Evolutionary conservation across 2,113 vertebrate genomes (phyloP).

Genomic region (Hipposideros armiger): DNA sequence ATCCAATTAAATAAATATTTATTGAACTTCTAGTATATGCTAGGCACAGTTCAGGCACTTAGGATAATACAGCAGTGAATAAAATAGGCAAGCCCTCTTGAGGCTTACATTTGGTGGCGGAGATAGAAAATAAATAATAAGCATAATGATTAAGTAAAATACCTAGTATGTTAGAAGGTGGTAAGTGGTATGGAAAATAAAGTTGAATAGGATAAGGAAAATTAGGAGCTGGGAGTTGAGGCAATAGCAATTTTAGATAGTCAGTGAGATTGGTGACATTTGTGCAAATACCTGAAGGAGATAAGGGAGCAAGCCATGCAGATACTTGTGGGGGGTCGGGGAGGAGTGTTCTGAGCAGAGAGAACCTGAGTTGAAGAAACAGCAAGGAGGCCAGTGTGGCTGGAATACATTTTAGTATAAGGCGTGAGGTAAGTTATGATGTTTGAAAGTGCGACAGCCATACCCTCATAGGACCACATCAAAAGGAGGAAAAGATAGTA

Average conservation of each 20-base stretch:
- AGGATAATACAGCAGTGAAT: neutral
- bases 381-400: neutral
- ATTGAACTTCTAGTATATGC: neutral
- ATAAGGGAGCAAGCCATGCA: neutral
- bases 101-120: neutral
- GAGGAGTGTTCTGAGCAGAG: neutral
- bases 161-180: neutral
- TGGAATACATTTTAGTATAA: neutral
- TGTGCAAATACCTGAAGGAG: neutral
- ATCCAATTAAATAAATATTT: constrained; percentile 17
- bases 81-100: neutral
- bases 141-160: neutral
- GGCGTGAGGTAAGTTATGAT: neutral
- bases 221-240: neutral
- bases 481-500: neutral
- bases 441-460: neutral
- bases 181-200: neutral
- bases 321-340: neutral
- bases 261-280: neutral
- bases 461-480: neutral
- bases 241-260: neutral
- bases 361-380: neutral
- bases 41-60: neutral
- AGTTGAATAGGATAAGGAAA: neutral
- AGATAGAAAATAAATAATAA: neutral